Evolutionary conservation across 2,113 vertebrate species (phyloP), one percentile per base, ranked within the genome.

Genomic region (Platysteira castanea): DNA sequence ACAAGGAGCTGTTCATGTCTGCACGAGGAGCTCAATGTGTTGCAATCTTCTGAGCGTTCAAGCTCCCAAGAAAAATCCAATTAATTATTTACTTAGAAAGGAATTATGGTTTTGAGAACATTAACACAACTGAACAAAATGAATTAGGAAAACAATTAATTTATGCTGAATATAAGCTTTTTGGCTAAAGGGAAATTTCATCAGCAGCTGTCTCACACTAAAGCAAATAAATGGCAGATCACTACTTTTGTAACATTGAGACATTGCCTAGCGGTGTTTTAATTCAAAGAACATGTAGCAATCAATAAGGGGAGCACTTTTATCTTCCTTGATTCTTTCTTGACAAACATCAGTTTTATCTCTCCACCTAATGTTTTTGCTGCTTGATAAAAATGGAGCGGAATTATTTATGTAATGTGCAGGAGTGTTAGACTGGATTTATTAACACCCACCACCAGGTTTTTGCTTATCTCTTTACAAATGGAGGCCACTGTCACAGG

Each of bases 11-110:
- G 1, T 46, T 49, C n/a, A 52, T 24, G 35, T 16, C 46, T 70
- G 10, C 7, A 7, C 0, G 4, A 60, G 37, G 63, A 76, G 24
- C 6, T 37, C 35, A 37, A 9, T 1, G 1, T 15, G 22, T 65
- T 13, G 1, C 6, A 30, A 2, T 50, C 31, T 54, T 49, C 35
- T 50, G 18, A 18, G n/a, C 3, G 5, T 53, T 74, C 44, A 22
- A 39, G 37, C 4, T n/a, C 10, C 14, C 5, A 4, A 6, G 31
- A 33, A 13, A 27, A 17, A 27, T 70, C 8, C 11, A n/a, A 1
- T 37, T 47, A 35, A 71, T 31, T 52, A 18, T 28, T 75, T 50
- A 30, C 4, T 0, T 13, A 50, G 33, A 76, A 37, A 2, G 19
- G 41, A 75, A 49, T 19, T 53, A 11, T 16, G 11, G 4, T 54